Evolutionary conservation across 2,797 vertebrate species (phyloP).

Genomic region (Naso thynnoides): DNA sequence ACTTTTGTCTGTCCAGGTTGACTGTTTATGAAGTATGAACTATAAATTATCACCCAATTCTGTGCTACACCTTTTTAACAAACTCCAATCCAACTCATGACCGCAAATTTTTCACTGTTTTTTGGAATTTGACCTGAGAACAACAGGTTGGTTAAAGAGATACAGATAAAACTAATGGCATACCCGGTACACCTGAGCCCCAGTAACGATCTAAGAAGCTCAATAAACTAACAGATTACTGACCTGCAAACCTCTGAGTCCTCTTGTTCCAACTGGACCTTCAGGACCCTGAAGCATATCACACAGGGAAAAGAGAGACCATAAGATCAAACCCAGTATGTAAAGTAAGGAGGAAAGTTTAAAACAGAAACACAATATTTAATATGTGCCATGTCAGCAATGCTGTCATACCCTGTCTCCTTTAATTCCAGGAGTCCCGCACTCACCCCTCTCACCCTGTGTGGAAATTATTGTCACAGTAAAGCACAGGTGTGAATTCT

Average conservation of each 20-base stretch:
- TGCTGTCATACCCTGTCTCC: slow-evolving; percentile 88
- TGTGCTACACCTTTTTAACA: no score
- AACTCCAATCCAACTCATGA: no score
- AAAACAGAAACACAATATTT: slow-evolving; percentile 17
- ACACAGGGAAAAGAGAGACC: slow-evolving; percentile 9
- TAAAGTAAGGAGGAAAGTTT: neutral
- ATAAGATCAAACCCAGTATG: slow-evolving; percentile 22
- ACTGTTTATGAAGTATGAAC: no score
- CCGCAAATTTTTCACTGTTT: no score
- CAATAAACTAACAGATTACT: slow-evolving; percentile 38
- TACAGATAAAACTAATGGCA: no score
- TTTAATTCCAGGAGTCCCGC: slow-evolving; percentile 93
- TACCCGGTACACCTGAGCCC: neutral
- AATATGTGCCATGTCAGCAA: neutral
- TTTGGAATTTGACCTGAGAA: no score
- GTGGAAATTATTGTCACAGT: slow-evolving; percentile 20
- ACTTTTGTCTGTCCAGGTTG: no score
- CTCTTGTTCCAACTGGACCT: slow-evolving; percentile 87
- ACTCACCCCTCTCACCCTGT: slow-evolving; percentile 93
- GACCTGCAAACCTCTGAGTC: slow-evolving; percentile 90
- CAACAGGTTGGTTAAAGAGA: no score
- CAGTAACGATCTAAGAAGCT: no score
- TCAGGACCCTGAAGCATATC: slow-evolving; percentile 87
- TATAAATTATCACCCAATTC: no score
- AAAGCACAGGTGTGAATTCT: slow-evolving; percentile 2